Evolutionary conservation across 2,888 invertebrate species (phyloP).

Genomic region (Xestia sexstrigata): DNA sequence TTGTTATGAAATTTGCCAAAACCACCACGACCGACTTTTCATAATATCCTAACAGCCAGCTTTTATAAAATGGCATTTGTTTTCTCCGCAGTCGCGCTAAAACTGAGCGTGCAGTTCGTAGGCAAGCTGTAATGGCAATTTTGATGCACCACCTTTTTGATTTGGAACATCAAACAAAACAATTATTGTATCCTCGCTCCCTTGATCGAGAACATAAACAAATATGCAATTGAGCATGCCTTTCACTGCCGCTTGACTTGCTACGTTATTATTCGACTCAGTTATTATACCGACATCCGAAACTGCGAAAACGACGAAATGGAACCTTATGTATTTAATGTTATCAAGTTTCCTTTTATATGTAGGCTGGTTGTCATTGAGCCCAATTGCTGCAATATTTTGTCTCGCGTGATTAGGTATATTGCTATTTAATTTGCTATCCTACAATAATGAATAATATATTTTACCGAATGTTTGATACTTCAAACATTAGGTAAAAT

Average conservation of each 20-base stretch:
- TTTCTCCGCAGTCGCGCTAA: neutral
- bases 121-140: neutral
- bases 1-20: neutral
- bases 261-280: conserved; percentile 20
- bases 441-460: neutral
- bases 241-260: conserved; percentile 25
- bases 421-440: neutral
- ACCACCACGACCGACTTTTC: neutral
- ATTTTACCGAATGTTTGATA: neutral
- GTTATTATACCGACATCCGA: conserved; percentile 45
- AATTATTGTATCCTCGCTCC: conserved; percentile 8
- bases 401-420: conserved; percentile 20
- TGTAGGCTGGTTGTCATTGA: conserved; percentile 20
- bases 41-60: neutral
- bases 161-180: conserved; percentile 11
- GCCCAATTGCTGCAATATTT: conserved; percentile 15
- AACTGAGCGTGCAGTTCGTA: neutral
- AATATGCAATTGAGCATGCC: conserved; percentile 20
- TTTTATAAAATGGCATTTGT: neutral
- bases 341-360: conserved; percentile 46
- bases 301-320: conserved; percentile 32
- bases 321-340: conserved; percentile 24
- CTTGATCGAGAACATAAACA: conserved; percentile 5
- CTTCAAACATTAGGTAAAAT: too few relatives aligned
- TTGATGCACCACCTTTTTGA: neutral